Evolutionary conservation across 2,113 vertebrate genomes (phyloP).

Genomic region (Paradoxurus hermaphroditus): DNA sequence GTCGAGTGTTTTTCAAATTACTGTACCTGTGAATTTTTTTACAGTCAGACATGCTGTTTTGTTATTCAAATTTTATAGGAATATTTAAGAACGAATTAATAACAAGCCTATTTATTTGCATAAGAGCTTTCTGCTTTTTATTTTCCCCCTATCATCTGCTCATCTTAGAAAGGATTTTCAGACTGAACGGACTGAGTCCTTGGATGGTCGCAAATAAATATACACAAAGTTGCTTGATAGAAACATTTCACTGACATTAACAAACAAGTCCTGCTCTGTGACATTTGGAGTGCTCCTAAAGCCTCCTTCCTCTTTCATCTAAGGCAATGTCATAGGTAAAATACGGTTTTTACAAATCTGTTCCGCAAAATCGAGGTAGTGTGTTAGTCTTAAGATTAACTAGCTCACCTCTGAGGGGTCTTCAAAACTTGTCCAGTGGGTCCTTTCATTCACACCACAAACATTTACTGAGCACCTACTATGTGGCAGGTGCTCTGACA

Average conservation of each 20-base stretch:
- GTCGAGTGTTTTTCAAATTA: conserved; percentile 70
- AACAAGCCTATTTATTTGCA: conserved; percentile 4
- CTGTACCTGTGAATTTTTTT: conserved; percentile 68
- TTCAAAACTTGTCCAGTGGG: background rate
- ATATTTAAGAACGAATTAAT: conserved; percentile 44
- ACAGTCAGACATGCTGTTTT: conserved; percentile 53
- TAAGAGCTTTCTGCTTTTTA: conserved; percentile 1
- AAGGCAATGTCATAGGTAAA: background rate
- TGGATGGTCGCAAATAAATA: background rate
- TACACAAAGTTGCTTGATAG: background rate
- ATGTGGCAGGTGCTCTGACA: rapidly evolving
- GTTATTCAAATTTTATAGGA: conserved; percentile 65
- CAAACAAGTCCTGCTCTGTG: background rate
- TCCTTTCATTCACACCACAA: background rate
- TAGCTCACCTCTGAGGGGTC: background rate
- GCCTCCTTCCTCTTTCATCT: background rate
- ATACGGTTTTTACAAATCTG: background rate
- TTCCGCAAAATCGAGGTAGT: background rate
- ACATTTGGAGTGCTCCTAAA: background rate
- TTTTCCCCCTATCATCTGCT: background rate
- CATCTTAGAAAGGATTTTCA: background rate
- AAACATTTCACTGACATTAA: background rate
- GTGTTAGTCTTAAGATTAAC: background rate
- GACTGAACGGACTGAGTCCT: background rate
- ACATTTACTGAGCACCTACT: background rate